Base-by-base conservation (phyloP, 2,113 vertebrate genomes). In the Pagrus major region DNA sequence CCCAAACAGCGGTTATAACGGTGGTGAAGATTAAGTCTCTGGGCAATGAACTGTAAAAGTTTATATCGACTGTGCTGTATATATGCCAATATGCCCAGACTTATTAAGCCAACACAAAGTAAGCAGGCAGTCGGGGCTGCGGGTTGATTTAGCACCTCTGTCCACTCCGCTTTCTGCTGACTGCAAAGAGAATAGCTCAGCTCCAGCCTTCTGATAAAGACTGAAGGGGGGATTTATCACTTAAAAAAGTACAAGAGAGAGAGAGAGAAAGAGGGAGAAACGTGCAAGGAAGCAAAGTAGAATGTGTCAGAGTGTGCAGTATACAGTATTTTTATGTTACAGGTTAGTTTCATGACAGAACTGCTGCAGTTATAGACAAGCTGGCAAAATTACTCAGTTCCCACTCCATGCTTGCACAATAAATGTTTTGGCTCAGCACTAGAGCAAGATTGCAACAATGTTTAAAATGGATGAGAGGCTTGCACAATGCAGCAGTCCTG, bases 41-140 rank as follows among this genome's bases (percentile, higher is more conserved):
- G 82, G 35, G 77, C 76, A 82, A 71, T 76, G 79, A 89, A 86
- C 71, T 86, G 85, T 90, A 90, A 86, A 88, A 83, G 83, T 87
- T 91, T 81, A 72, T 86, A 92, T 92, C 27, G 81, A 91, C 82
- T 70, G 25, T 65, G 77, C 87, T 81, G 76, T 91, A 88, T 88
- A 91, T 72, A 81, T 91, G 89, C 83, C 91, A 86, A 89, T 90
- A 90, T 78, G 37, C 31, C 60, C 29, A 88, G 90, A 93, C 76
- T 87, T 94, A 92, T 90, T 91, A 91, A 85, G 85, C 80, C 88
- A 91, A 86, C 81, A 85, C 76, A 86, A 78, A 88, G 82, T 89
- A 87, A 76, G 88, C 63, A 80, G 72, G 65, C 80, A 55, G 78
- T 67, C 49, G 56, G 55, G 23, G 29, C 82, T 72, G 52, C 29